These are phyloP conservation scores for Drosophila nr. perissopoda DNA, from an alignment of 2,888 invertebrate genomes.

Conservation along the genomic window DNA sequence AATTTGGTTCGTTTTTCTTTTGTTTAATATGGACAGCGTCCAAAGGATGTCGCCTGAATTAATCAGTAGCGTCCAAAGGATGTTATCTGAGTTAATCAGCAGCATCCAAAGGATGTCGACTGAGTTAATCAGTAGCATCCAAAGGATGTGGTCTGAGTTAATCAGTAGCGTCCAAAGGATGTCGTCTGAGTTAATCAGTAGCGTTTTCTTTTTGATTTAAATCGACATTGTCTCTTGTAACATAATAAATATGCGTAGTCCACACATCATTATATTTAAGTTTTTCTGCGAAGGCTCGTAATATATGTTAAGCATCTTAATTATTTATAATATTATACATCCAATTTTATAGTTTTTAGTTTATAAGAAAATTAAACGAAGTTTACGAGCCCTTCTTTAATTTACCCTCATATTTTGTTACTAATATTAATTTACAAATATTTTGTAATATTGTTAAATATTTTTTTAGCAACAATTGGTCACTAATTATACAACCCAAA, in stretches of 20 bases:
- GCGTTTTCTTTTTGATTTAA: constrained; percentile 11
- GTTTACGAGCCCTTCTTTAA: constrained; percentile 12
- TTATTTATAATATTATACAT: neutral
- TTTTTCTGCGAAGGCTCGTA: constrained; percentile 13
- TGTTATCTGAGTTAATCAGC: constrained; percentile 5
- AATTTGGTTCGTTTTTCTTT: constrained; percentile 6
- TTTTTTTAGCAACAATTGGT: constrained; percentile 36
- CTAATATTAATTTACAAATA: constrained; percentile 14
- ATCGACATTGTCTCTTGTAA: neutral
- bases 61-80: neutral
- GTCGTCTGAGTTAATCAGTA: constrained; percentile 2
- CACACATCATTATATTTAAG: constrained; percentile 14
- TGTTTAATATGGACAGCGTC: constrained; percentile 25
- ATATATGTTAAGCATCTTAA: neutral
- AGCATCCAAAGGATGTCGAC: no score
- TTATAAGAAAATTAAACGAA: neutral
- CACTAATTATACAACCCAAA: constrained; percentile 48
- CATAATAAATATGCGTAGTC: neutral
- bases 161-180: constrained; percentile 16
- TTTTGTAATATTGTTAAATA: neutral
- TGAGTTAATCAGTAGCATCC: constrained; percentile 3
- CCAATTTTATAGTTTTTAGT: neutral
- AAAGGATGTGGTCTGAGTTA: no score
- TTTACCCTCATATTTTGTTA: constrained; percentile 5
- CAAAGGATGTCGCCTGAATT: constrained; percentile 11